phyloP scores from a whole-genome alignment of 2,113 vertebrate genomes.

The Passer domesticus region DNA sequence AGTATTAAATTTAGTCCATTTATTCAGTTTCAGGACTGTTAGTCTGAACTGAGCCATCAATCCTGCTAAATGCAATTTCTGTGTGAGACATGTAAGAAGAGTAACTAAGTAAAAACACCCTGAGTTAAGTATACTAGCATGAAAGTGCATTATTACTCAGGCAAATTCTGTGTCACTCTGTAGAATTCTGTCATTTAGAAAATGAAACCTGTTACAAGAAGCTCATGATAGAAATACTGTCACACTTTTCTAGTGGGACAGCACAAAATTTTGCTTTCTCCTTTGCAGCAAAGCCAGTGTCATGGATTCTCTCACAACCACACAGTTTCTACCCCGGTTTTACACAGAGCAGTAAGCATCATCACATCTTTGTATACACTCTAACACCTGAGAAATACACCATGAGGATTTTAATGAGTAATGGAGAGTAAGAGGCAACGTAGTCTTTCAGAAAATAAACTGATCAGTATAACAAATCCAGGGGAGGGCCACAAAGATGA shows the following conservation, averaged over 20 bases:
- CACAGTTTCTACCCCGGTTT: neutral
- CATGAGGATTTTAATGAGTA: neutral
- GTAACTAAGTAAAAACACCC: neutral
- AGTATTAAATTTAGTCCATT: neutral
- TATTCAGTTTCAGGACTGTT: neutral
- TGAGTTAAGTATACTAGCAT: neutral
- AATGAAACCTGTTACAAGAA: neutral
- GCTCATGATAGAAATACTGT: neutral
- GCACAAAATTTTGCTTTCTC: neutral
- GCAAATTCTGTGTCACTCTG: neutral
- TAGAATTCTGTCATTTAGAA: neutral
- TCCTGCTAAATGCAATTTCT: neutral
- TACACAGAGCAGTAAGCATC: neutral
- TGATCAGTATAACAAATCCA: neutral
- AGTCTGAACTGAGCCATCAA: neutral
- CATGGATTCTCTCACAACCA: neutral
- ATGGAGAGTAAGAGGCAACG: rapidly evolving
- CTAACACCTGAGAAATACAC: neutral
- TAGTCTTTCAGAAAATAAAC: neutral
- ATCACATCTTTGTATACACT: neutral
- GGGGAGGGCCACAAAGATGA: neutral
- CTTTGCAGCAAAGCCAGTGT: neutral
- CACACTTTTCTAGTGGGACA: neutral
- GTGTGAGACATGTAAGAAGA: neutral
- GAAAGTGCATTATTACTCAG: neutral